A percentile compares a stretch with the other conserved stretches of the same genome.
phyloP scores from a whole-genome alignment of 2,113 vertebrate species.

The Meleagris gallopavo region DNA sequence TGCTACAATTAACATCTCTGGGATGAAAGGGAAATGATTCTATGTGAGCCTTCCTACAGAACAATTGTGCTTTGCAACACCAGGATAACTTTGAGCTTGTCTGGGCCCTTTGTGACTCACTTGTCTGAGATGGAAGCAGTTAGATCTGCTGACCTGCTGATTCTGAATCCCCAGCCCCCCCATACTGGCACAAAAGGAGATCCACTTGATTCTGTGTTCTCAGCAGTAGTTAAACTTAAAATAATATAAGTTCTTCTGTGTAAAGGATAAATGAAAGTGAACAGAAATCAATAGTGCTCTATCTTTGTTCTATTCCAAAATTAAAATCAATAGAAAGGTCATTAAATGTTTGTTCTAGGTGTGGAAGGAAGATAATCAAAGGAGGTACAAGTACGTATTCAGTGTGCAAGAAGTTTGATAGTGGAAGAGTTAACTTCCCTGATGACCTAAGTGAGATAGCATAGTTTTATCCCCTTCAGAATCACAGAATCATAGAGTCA shows the following conservation, averaged over 20 bases:
- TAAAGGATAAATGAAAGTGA: slow-evolving; percentile 73
- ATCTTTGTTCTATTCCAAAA: slow-evolving; percentile 44
- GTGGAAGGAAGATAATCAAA: slow-evolving; percentile 88
- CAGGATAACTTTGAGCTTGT: neutral
- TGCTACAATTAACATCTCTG: neutral
- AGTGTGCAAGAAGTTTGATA: slow-evolving; percentile 85
- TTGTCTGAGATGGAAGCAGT: neutral
- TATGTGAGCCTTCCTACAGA: neutral
- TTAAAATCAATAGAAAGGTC: slow-evolving; percentile 84
- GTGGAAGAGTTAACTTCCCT: slow-evolving; percentile 94
- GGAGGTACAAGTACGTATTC: slow-evolving; percentile 83
- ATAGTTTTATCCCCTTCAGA: slow-evolving; percentile 90
- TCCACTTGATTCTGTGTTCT: neutral
- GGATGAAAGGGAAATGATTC: neutral
- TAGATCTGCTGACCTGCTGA: neutral
- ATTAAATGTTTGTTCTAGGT: slow-evolving; percentile 80
- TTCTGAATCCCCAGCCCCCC: neutral
- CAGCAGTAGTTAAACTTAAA: neutral
- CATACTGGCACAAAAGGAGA: neutral
- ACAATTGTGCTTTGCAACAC: neutral
- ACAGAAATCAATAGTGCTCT: neutral
- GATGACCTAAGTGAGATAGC: slow-evolving; percentile 91
- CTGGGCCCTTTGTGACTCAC: neutral
- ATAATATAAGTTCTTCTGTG: neutral
- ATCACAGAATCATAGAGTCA: too few species aligned